phyloP scores from a whole-genome alignment of 2,113 vertebrate genomes.

The Rutilus rutilus region DNA sequence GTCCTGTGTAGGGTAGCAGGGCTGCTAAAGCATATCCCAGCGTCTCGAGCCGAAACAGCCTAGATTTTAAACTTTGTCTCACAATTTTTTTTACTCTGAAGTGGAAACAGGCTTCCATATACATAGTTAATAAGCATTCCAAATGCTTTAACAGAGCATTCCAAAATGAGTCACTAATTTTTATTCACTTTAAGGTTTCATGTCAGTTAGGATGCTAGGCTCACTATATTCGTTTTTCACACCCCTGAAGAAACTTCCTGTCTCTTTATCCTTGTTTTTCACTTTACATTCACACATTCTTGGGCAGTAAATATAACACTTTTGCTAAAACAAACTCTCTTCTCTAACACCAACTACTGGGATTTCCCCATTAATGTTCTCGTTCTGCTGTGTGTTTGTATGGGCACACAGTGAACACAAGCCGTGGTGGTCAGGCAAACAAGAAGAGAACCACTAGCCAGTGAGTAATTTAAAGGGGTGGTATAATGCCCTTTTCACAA shows the following conservation, averaged over 20 bases:
- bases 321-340: slow-evolving; percentile 35
- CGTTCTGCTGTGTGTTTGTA: slow-evolving; percentile 57
- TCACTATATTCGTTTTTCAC: background rate
- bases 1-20: background rate
- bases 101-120: background rate
- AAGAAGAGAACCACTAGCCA: slow-evolving; percentile 32
- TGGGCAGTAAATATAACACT: slow-evolving; percentile 2
- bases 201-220: background rate
- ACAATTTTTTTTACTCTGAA: background rate
- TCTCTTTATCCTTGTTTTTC: background rate
- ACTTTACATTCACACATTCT: background rate
- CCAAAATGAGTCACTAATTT: background rate
- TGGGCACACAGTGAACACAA: slow-evolving; percentile 43
- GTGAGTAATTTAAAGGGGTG: slow-evolving; percentile 20
- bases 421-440: slow-evolving; percentile 5
- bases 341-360: slow-evolving; percentile 28
- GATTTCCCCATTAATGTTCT: background rate
- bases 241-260: background rate
- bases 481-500: no score
- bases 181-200: background rate
- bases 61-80: background rate
- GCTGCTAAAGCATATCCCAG: background rate
- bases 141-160: background rate
- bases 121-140: background rate
- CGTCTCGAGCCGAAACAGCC: background rate